Conservation (phyloP, 2,888 invertebrate species). For the Philonicus albiceps region DNA sequence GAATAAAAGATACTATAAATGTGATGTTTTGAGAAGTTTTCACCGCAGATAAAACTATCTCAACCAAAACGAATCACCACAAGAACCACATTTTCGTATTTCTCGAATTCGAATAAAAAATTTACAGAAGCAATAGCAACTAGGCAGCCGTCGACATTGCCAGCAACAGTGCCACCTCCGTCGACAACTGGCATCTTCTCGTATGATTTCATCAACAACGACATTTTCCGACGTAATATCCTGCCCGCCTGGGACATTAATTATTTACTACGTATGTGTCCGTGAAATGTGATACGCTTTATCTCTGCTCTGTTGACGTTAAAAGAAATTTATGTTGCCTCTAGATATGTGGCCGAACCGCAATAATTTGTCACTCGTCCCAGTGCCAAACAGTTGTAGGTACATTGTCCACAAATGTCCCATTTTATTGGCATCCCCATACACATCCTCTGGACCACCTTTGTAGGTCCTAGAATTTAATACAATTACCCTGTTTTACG, state of each 20-base stretch:
- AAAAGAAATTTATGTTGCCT: background rate
- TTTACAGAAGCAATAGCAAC: background rate
- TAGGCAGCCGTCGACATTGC: background rate
- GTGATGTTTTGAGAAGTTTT: background rate
- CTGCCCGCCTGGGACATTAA: background rate
- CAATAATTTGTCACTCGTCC: background rate
- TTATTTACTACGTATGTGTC: background rate
- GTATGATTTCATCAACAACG: background rate
- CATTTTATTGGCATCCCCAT: background rate
- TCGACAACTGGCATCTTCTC: background rate
- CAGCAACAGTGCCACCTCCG: background rate
- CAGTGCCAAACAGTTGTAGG: background rate
- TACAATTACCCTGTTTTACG: background rate
- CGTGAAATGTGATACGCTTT: background rate
- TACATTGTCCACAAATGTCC: background rate
- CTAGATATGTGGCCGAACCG: background rate
- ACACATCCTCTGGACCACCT: background rate
- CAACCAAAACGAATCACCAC: background rate
- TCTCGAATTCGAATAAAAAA: background rate
- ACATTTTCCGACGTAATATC: background rate
- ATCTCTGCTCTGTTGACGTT: background rate
- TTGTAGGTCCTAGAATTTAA: background rate
- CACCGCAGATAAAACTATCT: background rate
- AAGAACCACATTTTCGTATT: background rate
- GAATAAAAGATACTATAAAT: too few species aligned